These are phyloP conservation scores for Calliopsis andreniformis DNA, from an alignment of 1,140 invertebrate species.

Conservation along the genomic window DNA sequence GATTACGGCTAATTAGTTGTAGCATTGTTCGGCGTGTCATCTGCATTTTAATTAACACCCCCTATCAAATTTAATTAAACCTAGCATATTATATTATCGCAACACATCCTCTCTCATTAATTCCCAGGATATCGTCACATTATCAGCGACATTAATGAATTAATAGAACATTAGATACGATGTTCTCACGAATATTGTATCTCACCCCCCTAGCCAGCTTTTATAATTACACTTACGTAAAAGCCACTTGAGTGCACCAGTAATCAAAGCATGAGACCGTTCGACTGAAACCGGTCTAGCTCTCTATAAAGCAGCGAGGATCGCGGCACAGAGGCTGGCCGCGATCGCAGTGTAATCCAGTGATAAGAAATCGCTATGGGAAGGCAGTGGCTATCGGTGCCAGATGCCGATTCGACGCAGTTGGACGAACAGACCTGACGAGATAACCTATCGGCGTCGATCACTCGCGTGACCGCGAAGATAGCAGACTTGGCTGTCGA, in stretches of 20 bases:
- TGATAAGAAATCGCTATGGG: constrained; percentile 5
- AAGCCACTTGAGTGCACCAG: not conserved
- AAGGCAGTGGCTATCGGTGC: not conserved
- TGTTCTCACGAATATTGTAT: not conserved
- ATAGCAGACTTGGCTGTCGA: constrained; percentile 35
- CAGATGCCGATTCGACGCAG: not conserved
- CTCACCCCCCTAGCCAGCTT: not conserved
- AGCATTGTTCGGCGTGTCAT: too few relatives aligned
- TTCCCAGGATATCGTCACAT: too few relatives aligned
- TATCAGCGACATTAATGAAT: constrained; percentile 13
- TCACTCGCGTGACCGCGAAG: constrained; percentile 66
- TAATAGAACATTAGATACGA: constrained; percentile 23
- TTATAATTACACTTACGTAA: constrained; percentile 25
- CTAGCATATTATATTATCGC: too few relatives aligned
- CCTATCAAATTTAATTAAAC: too few relatives aligned
- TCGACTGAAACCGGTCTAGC: not conserved
- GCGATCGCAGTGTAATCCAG: not conserved
- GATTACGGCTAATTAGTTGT: too few relatives aligned
- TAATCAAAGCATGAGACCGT: not conserved
- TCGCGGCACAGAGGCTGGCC: not conserved
- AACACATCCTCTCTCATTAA: not conserved
- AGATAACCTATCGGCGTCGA: constrained; percentile 51
- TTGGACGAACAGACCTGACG: constrained; percentile 3
- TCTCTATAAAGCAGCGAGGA: not conserved
- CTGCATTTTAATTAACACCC: too few relatives aligned